Evolutionary conservation across 1,140 invertebrate genomes (phyloP).

Genomic region (Matsumurasca onukii): DNA sequence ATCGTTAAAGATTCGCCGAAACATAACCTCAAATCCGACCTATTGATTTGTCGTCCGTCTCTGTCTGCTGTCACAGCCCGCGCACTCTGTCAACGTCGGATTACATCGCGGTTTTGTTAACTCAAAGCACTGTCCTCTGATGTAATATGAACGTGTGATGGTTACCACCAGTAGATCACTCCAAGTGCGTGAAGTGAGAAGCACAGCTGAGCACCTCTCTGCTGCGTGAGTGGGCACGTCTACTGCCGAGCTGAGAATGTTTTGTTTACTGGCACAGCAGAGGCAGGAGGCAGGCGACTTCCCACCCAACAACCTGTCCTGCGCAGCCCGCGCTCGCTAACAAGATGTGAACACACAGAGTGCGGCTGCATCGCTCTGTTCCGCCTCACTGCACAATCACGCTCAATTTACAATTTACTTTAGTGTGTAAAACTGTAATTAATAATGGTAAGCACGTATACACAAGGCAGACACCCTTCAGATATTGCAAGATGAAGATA

Average conservation of each 20-base stretch:
- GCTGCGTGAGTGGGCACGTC: neutral
- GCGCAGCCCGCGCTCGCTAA: constrained; percentile 9
- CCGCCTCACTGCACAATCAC: too few species aligned
- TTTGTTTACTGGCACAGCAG: constrained; percentile 18
- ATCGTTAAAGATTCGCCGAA: neutral
- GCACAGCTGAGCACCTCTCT: neutral
- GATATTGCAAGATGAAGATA: too few species aligned
- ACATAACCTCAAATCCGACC: constrained; percentile 14
- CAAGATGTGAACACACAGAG: constrained; percentile 10
- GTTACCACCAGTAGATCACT: neutral
- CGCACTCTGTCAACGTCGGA: neutral
- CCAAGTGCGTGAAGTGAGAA: neutral
- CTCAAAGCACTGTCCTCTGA: neutral
- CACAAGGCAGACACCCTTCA: too few species aligned
- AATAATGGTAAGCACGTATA: too few species aligned
- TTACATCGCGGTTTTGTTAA: neutral
- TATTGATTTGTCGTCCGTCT: constrained; percentile 8
- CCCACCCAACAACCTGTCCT: constrained; percentile 22
- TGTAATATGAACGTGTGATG: neutral
- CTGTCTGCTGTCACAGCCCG: neutral
- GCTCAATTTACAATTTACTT: too few species aligned
- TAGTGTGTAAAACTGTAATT: too few species aligned
- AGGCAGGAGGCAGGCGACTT: neutral
- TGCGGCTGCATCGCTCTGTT: neutral
- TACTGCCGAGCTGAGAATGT: neutral